A percentile compares a stretch with the other conserved stretches of the same genome.
Conservation (phyloP, 2,888 invertebrate species). For the Barypeithes pellucidus region DNA sequence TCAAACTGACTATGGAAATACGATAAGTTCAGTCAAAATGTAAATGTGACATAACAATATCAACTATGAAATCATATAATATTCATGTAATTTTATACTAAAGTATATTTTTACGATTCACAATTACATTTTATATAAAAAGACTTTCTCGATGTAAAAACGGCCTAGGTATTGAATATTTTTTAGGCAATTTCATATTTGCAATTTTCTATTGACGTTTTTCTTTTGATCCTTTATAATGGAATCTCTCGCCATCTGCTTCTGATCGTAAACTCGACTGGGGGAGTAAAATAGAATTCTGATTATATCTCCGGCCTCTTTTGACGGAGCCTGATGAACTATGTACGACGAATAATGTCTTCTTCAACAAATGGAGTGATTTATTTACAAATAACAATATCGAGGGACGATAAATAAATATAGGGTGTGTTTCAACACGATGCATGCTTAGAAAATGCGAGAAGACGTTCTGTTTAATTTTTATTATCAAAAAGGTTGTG, state of each 20-base stretch:
- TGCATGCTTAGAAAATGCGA: too few species aligned
- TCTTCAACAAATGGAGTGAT: constrained; percentile 28
- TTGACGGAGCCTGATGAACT: constrained; percentile 44
- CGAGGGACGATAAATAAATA: not conserved
- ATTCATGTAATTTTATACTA: too few species aligned
- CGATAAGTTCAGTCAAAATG: too few species aligned
- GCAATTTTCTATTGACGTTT: constrained; percentile 44
- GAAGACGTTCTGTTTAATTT: too few species aligned
- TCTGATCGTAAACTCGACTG: constrained; percentile 40
- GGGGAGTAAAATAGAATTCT: constrained; percentile 48
- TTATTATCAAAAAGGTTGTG: too few species aligned
- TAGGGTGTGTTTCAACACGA: not conserved
- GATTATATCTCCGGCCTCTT: constrained; percentile 41
- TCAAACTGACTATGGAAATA: too few species aligned
- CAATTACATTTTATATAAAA: constrained; percentile 1
- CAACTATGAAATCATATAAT: too few species aligned
- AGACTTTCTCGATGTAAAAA: constrained; percentile 6
- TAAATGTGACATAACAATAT: too few species aligned
- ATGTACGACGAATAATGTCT: constrained; percentile 37
- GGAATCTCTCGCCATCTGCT: constrained; percentile 50
- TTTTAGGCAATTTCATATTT: constrained; percentile 47
- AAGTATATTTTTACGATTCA: too few species aligned
- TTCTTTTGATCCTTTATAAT: constrained; percentile 49
- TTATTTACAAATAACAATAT: constrained; percentile 24
- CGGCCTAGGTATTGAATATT: constrained; percentile 25